These are phyloP conservation scores for Xylota sylvarum DNA, from an alignment of 2,888 invertebrate species.

Conservation along the genomic window DNA sequence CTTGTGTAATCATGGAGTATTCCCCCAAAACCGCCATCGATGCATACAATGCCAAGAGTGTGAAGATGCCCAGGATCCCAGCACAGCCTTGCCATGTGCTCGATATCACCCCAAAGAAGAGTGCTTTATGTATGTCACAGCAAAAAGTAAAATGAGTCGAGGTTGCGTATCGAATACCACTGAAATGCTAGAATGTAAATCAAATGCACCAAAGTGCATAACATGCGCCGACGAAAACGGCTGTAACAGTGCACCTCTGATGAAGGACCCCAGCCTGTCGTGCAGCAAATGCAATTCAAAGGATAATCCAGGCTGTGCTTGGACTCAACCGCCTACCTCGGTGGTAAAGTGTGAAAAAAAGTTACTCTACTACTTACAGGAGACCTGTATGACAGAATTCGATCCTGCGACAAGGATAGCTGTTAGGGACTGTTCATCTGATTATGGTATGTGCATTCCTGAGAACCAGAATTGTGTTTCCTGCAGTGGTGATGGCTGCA, in stretches of 20 bases:
- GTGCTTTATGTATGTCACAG: conserved; percentile 73
- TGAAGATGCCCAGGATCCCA: conserved; percentile 46
- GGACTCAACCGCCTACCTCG: conserved; percentile 59
- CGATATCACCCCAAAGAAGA: conserved; percentile 61
- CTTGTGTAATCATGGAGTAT: conserved; percentile 73
- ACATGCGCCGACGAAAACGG: conserved; percentile 57
- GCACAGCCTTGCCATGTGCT: conserved; percentile 45
- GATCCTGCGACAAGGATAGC: conserved; percentile 44
- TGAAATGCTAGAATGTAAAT: conserved; percentile 53
- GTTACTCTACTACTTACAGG: conserved; percentile 73
- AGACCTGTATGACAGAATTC: conserved; percentile 71
- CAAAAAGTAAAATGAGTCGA: conserved; percentile 67
- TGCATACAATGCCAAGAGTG: conserved; percentile 77
- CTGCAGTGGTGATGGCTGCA: conserved; percentile 73
- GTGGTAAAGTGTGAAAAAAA: conserved; percentile 60
- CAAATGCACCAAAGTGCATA: conserved; percentile 62
- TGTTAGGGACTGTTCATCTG: conserved; percentile 77
- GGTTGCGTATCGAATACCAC: conserved; percentile 61
- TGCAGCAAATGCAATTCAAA: conserved; percentile 77
- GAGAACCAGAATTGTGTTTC: conserved; percentile 57
- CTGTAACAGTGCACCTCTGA: conserved; percentile 72
- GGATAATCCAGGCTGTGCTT: conserved; percentile 58
- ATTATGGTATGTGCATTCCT: conserved; percentile 71
- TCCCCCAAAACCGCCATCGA: conserved; percentile 51
- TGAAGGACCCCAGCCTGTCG: conserved; percentile 64